A percentile compares a stretch with the other conserved stretches of the same genome.
Evolutionary conservation across 1,140 invertebrate genomes (phyloP).

Genomic region (Latrodectus geometricus): DNA sequence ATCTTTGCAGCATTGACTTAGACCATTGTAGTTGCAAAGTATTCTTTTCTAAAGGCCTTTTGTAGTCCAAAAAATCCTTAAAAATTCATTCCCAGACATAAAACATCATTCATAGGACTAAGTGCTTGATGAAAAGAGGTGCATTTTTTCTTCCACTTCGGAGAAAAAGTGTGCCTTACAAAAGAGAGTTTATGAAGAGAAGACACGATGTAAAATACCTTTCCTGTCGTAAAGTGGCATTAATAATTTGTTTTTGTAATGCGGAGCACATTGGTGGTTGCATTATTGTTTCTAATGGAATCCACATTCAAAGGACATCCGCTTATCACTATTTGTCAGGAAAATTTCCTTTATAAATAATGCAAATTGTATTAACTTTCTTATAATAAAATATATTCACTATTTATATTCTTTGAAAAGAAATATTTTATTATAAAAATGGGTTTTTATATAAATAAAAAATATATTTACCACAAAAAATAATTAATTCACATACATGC

Average conservation of each 20-base stretch:
- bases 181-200: slow-evolving; percentile 15
- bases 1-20: neutral
- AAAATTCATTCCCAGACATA: slow-evolving; percentile 45
- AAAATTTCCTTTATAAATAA: no score
- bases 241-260: slow-evolving; percentile 13
- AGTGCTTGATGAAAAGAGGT: slow-evolving; percentile 44
- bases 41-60: neutral
- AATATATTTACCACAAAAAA: no score
- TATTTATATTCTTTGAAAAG: no score
- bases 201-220: slow-evolving; percentile 41
- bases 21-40: neutral
- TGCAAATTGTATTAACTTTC: no score
- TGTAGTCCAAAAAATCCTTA: slow-evolving; percentile 42
- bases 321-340: no score
- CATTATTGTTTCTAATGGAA: no score
- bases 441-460: no score
- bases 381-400: no score
- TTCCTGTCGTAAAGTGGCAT: slow-evolving; percentile 19
- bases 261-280: neutral
- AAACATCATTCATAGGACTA: slow-evolving; percentile 50
- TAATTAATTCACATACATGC: no score
- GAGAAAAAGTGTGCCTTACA: neutral
- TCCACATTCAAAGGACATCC: no score
- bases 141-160: neutral
- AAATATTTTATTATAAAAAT: no score